Base-by-base conservation (phyloP, 2,797 vertebrate species). In the Acipenser transmontanus region DNA sequence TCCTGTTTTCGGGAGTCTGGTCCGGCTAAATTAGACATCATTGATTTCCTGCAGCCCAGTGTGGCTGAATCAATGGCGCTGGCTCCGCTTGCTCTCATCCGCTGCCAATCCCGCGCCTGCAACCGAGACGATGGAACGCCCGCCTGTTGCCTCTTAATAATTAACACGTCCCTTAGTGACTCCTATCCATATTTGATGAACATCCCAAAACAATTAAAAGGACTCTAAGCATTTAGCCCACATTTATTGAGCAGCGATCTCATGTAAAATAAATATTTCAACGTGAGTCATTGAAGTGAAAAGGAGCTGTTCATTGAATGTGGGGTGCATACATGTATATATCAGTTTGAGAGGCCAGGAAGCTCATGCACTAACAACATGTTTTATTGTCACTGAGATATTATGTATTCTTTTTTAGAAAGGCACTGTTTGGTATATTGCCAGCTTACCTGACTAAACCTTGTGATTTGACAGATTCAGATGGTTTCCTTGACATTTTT, bases 151-250 rank as follows among this genome's bases (percentile, higher is more conserved):
- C 67, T 73, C 69, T 80, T 75, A 75, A 73, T 86, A 86, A 89
- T 88, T 84, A 88, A 85, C 77, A 81, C 79, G 79, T 82, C 78
- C 77, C 80, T 80, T 73, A 67, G 71, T 76, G 77, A 77, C 75
- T 77, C 68, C 77, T 81, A 84, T 88, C 79, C 82, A 86, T 87
- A 83, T 88, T 89, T 87, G 83, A 88, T 85, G 84, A 85, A 80
- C 71, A 82, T 74, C 80, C 74, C 69, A 74, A 79, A 74, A 79
- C 80, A 84, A 81, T 88, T 84, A 83, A 76, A 11, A 11, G 54
- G 7, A 1, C 54, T 57, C 54, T 57, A 57, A 57, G 54, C 7
- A 4, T 57, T 57, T 11, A 57, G 11, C 54, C 54, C 54, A 7
- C 11, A 8, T 52, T 52, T 52, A 52, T 52, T 52, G 50, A 52